phyloP scores from a whole-genome alignment of 2,113 vertebrate species.

The Phyllostomus hastatus region DNA sequence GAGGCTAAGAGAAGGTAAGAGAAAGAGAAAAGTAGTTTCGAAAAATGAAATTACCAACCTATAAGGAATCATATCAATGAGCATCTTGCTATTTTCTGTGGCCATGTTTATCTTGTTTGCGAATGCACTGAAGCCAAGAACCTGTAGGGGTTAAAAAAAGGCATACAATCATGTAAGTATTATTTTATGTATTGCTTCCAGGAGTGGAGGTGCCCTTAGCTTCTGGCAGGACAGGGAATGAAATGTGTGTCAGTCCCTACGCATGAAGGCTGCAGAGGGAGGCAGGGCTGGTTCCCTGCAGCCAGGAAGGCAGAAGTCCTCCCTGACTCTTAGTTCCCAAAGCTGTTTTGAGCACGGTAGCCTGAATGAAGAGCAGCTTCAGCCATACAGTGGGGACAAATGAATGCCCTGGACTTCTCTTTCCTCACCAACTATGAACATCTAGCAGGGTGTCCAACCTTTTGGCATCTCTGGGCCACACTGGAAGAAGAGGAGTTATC shows the following conservation, averaged over 20 bases:
- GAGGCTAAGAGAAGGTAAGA: background rate
- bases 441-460: no score
- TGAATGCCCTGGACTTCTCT: background rate
- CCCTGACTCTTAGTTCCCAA: background rate
- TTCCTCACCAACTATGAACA: background rate
- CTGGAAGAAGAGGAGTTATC: no score
- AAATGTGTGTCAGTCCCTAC: background rate
- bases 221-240: background rate
- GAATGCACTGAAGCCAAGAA: slow-evolving; percentile 69
- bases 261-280: background rate
- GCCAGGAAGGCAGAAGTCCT: background rate
- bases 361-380: background rate
- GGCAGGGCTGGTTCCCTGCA: background rate
- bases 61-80: slow-evolving; percentile 70
- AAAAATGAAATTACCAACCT: slow-evolving; percentile 67
- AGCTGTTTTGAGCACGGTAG: background rate
- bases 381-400: background rate
- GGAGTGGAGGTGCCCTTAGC: background rate
- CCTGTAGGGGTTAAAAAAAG: slow-evolving; percentile 48
- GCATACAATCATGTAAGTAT: background rate
- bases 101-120: slow-evolving; percentile 65
- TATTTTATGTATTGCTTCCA: background rate
- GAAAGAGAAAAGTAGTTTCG: background rate
- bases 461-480: no score
- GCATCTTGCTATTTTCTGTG: slow-evolving; percentile 65